Base-by-base conservation (phyloP, 2,797 vertebrate genomes). In the Hafferia zeledoni region DNA sequence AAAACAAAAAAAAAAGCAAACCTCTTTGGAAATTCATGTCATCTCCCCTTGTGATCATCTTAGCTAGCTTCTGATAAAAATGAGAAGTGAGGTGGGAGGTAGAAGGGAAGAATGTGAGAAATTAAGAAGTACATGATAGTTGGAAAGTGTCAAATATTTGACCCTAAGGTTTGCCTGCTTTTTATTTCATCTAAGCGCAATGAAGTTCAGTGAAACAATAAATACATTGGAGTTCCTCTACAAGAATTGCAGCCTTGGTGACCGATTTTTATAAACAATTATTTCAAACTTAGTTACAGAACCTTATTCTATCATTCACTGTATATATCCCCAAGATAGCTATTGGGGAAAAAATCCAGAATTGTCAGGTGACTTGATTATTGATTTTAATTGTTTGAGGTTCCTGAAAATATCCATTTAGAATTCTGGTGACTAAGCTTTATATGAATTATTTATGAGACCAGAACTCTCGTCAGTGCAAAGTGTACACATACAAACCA, bases 41-140 rank as follows among this genome's bases (percentile, higher is more conserved):
- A 56, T 90, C 92, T 92, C 71, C 61, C 59, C 28, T 83, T 95
- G 64, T 72, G 78, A 83, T 96, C 57, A 65, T 25, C 7, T 30
- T 88, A 92, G 80, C 91, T 71, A 94, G 9, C 6, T 90, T 28
- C 52, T 94, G 74, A 88, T 83, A 89, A 55, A 87, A 63, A 53
- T 30, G 25, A 31, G 56, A 67, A 77, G 20, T 37, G 33, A 84
- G 44, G 8, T 28, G 8, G 14, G 19, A n/a, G 79, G 28, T 47
- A 72, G 31, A 84, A 81, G 20, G 15, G 35, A 90, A 83, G 28
- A 14, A 70, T 50, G 16, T 68, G 61, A 93, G 35, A 92, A 87
- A 77, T 33, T 33, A 84, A 68, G 61, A 9, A 74, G 14, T 30
- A 61, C 1, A 2, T 49, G 33, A 64, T 80, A 39, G 10, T 10